These are phyloP conservation scores for Crotalus horridus DNA, from an alignment of 2,113 vertebrate species.

Conservation along the genomic window DNA sequence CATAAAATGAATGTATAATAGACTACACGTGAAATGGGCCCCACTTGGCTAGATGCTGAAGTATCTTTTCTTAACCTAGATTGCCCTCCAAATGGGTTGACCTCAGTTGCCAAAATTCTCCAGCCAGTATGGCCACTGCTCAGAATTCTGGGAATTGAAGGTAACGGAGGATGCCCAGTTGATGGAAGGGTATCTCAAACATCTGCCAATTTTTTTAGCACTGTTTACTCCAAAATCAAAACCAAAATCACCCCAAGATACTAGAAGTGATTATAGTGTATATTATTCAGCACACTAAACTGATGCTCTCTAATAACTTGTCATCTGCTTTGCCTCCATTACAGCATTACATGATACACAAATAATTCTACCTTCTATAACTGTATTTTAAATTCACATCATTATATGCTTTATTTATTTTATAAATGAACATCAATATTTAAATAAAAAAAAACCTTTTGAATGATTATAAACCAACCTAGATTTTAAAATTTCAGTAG, in stretches of 20 bases:
- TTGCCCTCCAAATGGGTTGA: neutral
- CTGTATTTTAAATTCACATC: neutral
- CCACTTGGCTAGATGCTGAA: neutral
- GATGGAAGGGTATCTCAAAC: neutral
- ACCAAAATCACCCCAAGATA: neutral
- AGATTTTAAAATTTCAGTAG: slow-evolving; percentile 78
- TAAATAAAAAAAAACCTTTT: neutral
- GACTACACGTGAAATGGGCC: neutral
- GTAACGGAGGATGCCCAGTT: no score
- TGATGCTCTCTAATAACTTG: neutral
- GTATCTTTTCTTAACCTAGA: neutral
- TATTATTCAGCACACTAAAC: neutral
- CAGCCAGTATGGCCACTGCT: no score
- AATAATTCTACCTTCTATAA: neutral
- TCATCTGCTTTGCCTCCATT: neutral
- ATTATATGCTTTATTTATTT: neutral
- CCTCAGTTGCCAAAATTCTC: neutral
- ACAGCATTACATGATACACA: neutral
- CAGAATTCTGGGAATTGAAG: no score
- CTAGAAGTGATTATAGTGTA: neutral
- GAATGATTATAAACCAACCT: slow-evolving; percentile 68
- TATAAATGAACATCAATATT: neutral
- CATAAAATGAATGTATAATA: neutral
- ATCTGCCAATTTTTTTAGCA: neutral
- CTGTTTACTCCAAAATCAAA: neutral